These are phyloP conservation scores for Drosophila melanogaster DNA, from an alignment of 1,140 invertebrate species.

Conservation along the genomic window Release_6_plus_ISO1_MT NC_004354.4:8018501-8019000, in stretches of 20 bases:
- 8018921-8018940: slow-evolving; percentile 10
- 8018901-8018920: background rate
- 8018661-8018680: slow-evolving; percentile 3
- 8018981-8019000: slow-evolving; percentile 58
- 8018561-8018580: slow-evolving; percentile 74
- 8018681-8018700: slow-evolving; percentile 28
- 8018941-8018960: slow-evolving; percentile 8
- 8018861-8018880: slow-evolving; percentile 69
- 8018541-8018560: background rate
- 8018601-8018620: slow-evolving; percentile 22
- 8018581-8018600: slow-evolving; percentile 70
- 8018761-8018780: slow-evolving; percentile 62
- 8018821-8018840: slow-evolving; percentile 61
- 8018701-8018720: slow-evolving; percentile 77
- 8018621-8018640: too few relatives aligned
- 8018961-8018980: background rate
- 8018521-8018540: background rate
- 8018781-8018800: slow-evolving; percentile 30
- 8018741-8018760: slow-evolving; percentile 75
- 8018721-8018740: slow-evolving; percentile 83
- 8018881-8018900: background rate
- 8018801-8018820: slow-evolving; percentile 60
- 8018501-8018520: background rate
- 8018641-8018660: slow-evolving; percentile 20
- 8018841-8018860: slow-evolving; percentile 54